These are phyloP conservation scores for Sphinx pinastri DNA, from an alignment of 2,888 invertebrate genomes.

Conservation along the genomic window DNA sequence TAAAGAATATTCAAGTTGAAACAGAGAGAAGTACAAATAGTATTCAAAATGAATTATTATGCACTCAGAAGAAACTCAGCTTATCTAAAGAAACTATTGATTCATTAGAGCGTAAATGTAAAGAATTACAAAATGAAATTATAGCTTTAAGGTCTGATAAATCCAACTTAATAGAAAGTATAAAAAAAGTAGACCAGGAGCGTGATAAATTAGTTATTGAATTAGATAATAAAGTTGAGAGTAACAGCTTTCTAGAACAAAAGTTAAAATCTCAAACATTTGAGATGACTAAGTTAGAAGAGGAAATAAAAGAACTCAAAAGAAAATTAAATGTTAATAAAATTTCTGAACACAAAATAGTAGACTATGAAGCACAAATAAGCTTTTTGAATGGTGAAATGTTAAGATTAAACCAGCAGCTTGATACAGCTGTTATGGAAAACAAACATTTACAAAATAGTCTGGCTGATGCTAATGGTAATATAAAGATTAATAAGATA, in stretches of 20 bases:
- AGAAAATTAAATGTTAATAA: slow-evolving; percentile 76
- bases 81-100: slow-evolving; percentile 84
- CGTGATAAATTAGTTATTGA: slow-evolving; percentile 87
- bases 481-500: slow-evolving; percentile 85
- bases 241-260: slow-evolving; percentile 85
- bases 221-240: slow-evolving; percentile 89
- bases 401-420: slow-evolving; percentile 78
- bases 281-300: slow-evolving; percentile 81
- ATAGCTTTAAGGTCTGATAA: slow-evolving; percentile 86
- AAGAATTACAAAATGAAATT: slow-evolving; percentile 85
- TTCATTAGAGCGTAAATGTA: slow-evolving; percentile 83
- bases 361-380: slow-evolving; percentile 81
- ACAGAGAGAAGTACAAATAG: slow-evolving; percentile 89
- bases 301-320: slow-evolving; percentile 81
- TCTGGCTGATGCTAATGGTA: slow-evolving; percentile 86
- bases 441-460: slow-evolving; percentile 90
- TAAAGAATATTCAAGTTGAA: slow-evolving; percentile 89
- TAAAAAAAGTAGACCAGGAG: slow-evolving; percentile 87
- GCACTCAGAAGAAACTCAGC: slow-evolving; percentile 86
- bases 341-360: slow-evolving; percentile 76
- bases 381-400: slow-evolving; percentile 85
- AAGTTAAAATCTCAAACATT: slow-evolving; percentile 85
- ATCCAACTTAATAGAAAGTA: slow-evolving; percentile 84
- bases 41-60: slow-evolving; percentile 86
- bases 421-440: slow-evolving; percentile 85